phyloP scores from a whole-genome alignment of 1,140 invertebrate genomes.

The Babylonia areolata region DNA sequence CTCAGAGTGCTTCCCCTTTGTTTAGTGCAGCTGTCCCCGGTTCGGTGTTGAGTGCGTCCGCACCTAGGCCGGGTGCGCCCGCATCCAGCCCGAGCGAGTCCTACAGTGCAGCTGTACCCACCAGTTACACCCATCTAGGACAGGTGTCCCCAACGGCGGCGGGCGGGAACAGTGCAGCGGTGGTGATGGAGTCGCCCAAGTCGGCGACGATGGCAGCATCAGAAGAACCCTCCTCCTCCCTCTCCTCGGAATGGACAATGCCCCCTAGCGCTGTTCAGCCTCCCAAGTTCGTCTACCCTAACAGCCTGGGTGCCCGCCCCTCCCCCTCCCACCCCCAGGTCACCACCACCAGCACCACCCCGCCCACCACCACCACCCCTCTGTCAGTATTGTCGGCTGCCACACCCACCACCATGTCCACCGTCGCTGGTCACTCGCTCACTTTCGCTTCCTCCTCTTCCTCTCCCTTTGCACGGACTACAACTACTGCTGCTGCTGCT shows the following conservation, averaged over 20 bases:
- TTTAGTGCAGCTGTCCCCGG: slow-evolving; percentile 18
- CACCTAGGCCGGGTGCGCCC: slow-evolving; percentile 32
- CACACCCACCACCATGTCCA: slow-evolving; percentile 17
- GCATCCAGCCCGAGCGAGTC: slow-evolving; percentile 46
- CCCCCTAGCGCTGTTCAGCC: slow-evolving; percentile 68
- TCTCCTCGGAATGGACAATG: slow-evolving; percentile 67
- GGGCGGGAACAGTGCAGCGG: slow-evolving; percentile 32
- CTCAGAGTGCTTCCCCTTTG: neutral
- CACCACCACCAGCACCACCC: slow-evolving; percentile 8
- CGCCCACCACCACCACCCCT: slow-evolving; percentile 18
- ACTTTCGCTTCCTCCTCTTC: slow-evolving; percentile 43
- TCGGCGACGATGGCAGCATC: slow-evolving; percentile 42
- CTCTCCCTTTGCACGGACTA: slow-evolving; percentile 40
- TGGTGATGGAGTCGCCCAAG: slow-evolving; percentile 40
- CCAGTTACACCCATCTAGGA: slow-evolving; percentile 59
- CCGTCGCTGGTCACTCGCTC: slow-evolving; percentile 17
- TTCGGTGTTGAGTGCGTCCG: slow-evolving; percentile 18
- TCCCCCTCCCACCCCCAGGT: slow-evolving; percentile 39
- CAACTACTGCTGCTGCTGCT: neutral
- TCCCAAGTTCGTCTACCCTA: slow-evolving; percentile 71
- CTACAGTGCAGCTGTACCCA: slow-evolving; percentile 55
- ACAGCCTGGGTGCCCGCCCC: slow-evolving; percentile 56
- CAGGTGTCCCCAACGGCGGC: slow-evolving; percentile 17
- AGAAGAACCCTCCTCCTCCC: slow-evolving; percentile 50
- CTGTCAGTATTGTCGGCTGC: slow-evolving; percentile 18